These are phyloP conservation scores for Lophochroa leadbeateri DNA, from an alignment of 2,113 vertebrate genomes.

Conservation along the genomic window DNA sequence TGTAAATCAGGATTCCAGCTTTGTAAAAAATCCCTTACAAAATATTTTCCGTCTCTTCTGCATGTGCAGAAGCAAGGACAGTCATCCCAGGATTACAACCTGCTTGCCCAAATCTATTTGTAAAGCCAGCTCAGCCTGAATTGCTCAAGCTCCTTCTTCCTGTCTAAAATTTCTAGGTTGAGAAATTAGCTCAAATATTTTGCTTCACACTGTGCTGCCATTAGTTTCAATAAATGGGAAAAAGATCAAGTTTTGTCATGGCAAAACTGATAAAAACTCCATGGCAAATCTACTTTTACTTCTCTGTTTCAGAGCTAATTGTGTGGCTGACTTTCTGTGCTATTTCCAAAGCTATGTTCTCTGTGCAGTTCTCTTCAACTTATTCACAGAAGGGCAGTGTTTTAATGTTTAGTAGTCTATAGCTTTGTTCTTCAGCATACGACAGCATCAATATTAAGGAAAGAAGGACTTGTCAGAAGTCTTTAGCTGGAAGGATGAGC, in stretches of 20 bases:
- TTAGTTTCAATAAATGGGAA: slow-evolving; percentile 39
- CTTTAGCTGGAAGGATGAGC: background rate
- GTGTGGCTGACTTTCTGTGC: background rate
- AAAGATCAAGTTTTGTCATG: slow-evolving; percentile 44
- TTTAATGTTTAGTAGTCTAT: background rate
- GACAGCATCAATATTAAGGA: background rate
- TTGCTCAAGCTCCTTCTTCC: slow-evolving; percentile 36
- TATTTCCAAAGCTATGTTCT: background rate
- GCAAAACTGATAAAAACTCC: slow-evolving; percentile 17
- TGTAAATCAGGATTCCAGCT: slow-evolving; percentile 57
- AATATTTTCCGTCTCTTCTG: slow-evolving; percentile 42
- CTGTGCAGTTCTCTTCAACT: background rate
- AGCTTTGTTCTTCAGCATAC: background rate
- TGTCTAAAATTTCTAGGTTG: slow-evolving; percentile 33
- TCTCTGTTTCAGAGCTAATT: background rate
- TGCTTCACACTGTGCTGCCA: slow-evolving; percentile 10
- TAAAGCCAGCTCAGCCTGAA: slow-evolving; percentile 15
- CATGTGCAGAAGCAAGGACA: background rate
- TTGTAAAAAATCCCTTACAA: slow-evolving; percentile 50
- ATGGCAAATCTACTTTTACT: background rate
- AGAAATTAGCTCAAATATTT: slow-evolving; percentile 64
- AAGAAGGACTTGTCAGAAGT: background rate
- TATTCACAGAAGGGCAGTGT: background rate
- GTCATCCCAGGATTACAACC: slow-evolving; percentile 29
- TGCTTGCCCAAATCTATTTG: slow-evolving; percentile 32